Evolutionary conservation across 2,888 invertebrate species (phyloP).

Genomic region (Agonopterix heracliana): DNA sequence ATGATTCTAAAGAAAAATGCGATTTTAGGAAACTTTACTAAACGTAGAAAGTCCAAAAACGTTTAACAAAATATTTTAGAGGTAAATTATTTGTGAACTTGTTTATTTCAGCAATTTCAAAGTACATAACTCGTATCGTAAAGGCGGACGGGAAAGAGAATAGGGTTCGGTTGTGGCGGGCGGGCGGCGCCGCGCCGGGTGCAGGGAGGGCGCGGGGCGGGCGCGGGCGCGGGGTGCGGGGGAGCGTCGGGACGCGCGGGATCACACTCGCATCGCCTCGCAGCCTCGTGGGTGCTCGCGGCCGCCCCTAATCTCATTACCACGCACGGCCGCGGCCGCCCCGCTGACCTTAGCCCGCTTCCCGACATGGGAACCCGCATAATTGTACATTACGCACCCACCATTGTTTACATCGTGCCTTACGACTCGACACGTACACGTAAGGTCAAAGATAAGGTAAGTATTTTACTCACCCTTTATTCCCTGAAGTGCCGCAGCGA

Average conservation of each 20-base stretch:
- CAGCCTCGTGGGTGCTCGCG: slow-evolving; percentile 16
- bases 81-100: not conserved
- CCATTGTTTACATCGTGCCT: slow-evolving; percentile 10
- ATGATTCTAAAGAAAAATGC: no score
- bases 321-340: slow-evolving; percentile 33
- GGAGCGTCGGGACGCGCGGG: slow-evolving; percentile 22
- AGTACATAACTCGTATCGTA: slow-evolving; percentile 11
- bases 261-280: slow-evolving; percentile 24
- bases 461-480: slow-evolving; percentile 14
- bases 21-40: no score
- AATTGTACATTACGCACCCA: slow-evolving; percentile 16
- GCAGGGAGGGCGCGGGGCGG: slow-evolving; percentile 20
- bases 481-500: slow-evolving; percentile 16
- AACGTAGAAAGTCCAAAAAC: no score
- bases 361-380: slow-evolving; percentile 36
- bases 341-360: slow-evolving; percentile 46
- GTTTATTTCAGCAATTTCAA: slow-evolving; percentile 3
- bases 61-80: no score
- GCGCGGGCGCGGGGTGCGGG: slow-evolving; percentile 11
- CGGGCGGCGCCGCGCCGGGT: slow-evolving; percentile 12
- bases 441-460: not conserved
- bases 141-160: slow-evolving; percentile 39
- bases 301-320: slow-evolving; percentile 53
- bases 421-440: not conserved
- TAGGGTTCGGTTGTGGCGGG: slow-evolving; percentile 20